These are phyloP conservation scores for Trisateles emortualis DNA, from an alignment of 2,888 invertebrate genomes.

Conservation along the genomic window DNA sequence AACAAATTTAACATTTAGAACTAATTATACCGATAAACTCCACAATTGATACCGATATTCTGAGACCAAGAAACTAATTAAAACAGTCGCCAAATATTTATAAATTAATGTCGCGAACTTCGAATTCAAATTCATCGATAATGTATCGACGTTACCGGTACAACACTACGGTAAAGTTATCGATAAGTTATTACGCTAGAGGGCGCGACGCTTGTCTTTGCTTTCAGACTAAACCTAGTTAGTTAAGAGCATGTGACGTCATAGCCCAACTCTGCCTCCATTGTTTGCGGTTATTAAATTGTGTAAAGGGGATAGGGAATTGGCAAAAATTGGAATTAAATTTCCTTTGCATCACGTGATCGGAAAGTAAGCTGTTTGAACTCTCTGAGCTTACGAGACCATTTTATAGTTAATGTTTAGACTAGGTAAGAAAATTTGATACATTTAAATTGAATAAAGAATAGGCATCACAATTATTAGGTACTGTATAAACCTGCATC, in stretches of 20 bases:
- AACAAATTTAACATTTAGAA: constrained; percentile 7
- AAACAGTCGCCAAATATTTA: constrained; percentile 46
- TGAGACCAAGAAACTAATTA: constrained; percentile 33
- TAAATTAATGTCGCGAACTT: constrained; percentile 47
- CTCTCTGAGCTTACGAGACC: constrained; percentile 33
- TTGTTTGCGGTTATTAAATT: constrained; percentile 62
- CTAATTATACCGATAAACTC: constrained; percentile 10
- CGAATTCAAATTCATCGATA: constrained; percentile 43
- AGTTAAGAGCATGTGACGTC: constrained; percentile 58
- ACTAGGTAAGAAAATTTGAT: too few relatives aligned
- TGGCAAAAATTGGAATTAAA: constrained; percentile 39
- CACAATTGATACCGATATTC: constrained; percentile 18
- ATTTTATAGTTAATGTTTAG: constrained; percentile 47
- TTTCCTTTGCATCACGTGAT: constrained; percentile 27
- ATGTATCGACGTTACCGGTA: constrained; percentile 48
- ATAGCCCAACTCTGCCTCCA: constrained; percentile 54
- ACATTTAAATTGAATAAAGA: too few relatives aligned
- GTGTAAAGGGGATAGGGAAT: constrained; percentile 34
- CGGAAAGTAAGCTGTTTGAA: constrained; percentile 37
- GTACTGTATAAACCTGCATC: too few relatives aligned
- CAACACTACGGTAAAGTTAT: constrained; percentile 42
- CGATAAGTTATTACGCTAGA: constrained; percentile 58
- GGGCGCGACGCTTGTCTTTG: constrained; percentile 55
- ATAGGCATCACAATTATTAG: too few relatives aligned
- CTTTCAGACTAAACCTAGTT: constrained; percentile 63